Evolutionary conservation across 2,888 invertebrate genomes (phyloP).

Genomic region (Meloe dianella): DNA sequence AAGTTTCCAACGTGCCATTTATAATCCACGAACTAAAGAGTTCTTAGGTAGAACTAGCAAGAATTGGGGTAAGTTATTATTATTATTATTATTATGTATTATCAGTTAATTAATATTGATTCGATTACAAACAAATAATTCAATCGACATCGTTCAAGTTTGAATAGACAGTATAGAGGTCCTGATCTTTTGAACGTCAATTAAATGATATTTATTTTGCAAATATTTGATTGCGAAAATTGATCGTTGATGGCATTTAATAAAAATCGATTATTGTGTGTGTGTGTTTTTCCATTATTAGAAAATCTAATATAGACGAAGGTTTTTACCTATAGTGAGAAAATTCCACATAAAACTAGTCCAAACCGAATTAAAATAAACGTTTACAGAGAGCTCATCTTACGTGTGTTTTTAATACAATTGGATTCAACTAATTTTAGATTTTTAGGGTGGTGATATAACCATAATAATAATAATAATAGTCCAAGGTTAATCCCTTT

Average conservation of each 20-base stretch:
- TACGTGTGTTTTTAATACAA: neutral
- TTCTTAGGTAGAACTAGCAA: constrained; percentile 50
- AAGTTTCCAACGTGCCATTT: constrained; percentile 45
- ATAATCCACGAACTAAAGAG: constrained; percentile 47
- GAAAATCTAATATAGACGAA: neutral
- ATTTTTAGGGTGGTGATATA: constrained; percentile 21
- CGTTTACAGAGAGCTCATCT: constrained; percentile 25
- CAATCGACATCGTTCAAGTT: too few relatives aligned
- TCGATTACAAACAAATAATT: too few relatives aligned
- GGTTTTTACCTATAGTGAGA: constrained; percentile 24
- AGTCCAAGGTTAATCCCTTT: constrained; percentile 6
- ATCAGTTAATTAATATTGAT: constrained; percentile 7
- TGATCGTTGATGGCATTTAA: neutral
- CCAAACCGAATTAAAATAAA: constrained; percentile 33
- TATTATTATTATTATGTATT: too few relatives aligned
- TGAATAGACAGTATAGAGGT: too few relatives aligned
- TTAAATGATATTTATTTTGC: neutral
- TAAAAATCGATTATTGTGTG: neutral
- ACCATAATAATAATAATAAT: neutral
- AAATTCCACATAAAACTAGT: constrained; percentile 31
- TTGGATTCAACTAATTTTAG: constrained; percentile 24
- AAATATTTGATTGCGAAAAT: neutral
- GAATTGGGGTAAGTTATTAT: constrained; percentile 49
- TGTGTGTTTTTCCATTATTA: neutral
- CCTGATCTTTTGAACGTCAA: neutral